Conservation (phyloP, 2,113 vertebrate species). For the Sminthopsis crassicaudata region DNA sequence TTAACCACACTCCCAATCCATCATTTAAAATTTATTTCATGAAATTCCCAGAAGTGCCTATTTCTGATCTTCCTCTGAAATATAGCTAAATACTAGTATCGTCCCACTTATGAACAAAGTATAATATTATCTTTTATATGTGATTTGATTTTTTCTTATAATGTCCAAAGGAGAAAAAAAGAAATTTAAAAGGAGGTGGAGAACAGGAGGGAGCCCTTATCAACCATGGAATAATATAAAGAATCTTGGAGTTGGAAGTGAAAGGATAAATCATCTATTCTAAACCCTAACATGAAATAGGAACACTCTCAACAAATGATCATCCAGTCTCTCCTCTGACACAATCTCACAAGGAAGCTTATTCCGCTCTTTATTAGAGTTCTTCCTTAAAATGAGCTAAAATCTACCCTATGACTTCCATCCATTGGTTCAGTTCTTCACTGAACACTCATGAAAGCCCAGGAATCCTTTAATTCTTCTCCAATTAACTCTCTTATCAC, state of each 20-base stretch:
- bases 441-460: not conserved
- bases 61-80: not conserved
- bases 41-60: not conserved
- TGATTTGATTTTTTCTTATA: not conserved
- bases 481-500: not conserved
- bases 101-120: not conserved
- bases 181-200: not conserved
- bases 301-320: not conserved
- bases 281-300: not conserved
- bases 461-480: not conserved
- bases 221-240: not conserved
- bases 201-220: not conserved
- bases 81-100: not conserved
- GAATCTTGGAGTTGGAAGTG: not conserved
- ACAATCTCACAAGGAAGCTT: not conserved
- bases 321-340: not conserved
- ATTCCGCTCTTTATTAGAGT: not conserved
- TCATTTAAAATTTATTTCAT: not conserved
- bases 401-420: not conserved
- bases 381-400: not conserved
- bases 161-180: not conserved
- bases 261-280: not conserved
- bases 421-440: not conserved
- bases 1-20: not conserved
- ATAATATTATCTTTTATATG: not conserved